phyloP scores from a whole-genome alignment of 2,888 invertebrate species.

The Oscheius sp. region DNA sequence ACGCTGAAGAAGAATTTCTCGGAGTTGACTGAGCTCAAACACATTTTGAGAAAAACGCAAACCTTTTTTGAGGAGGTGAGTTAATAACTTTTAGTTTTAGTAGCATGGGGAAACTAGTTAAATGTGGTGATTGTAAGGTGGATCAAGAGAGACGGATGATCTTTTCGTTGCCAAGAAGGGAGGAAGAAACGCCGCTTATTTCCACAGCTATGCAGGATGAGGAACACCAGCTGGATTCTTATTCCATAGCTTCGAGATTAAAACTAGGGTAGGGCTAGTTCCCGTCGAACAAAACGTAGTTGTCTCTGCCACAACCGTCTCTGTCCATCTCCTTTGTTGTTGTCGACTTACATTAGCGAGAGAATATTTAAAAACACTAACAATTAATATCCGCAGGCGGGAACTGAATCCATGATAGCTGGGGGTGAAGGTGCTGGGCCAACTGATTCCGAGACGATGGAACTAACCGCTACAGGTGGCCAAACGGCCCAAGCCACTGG shows the following conservation, averaged over 20 bases:
- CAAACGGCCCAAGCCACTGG: conserved; percentile 41
- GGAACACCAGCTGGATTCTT: conserved; percentile 23
- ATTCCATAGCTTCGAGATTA: conserved; percentile 30
- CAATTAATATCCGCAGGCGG: too few species aligned
- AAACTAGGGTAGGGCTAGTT: conserved; percentile 39
- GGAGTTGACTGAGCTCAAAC: conserved; percentile 94
- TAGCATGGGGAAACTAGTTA: background rate
- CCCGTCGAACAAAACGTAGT: too few species aligned
- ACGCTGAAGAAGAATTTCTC: conserved; percentile 78
- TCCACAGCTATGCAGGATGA: conserved; percentile 44
- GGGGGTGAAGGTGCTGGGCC: background rate
- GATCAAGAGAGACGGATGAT: too few species aligned
- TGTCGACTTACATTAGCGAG: too few species aligned
- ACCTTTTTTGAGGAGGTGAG: conserved; percentile 93
- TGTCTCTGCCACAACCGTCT: too few species aligned
- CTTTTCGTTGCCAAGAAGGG: conserved; percentile 46
- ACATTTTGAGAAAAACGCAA: conserved; percentile 95
- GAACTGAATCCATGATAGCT: conserved; percentile 23
- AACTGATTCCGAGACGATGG: conserved; percentile 27
- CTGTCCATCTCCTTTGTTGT: too few species aligned
- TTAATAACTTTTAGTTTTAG: background rate
- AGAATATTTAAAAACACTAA: too few species aligned
- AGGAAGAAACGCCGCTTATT: conserved; percentile 41
- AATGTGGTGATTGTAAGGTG: too few species aligned
- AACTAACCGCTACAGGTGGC: conserved; percentile 39